phyloP scores from a whole-genome alignment of 2,797 vertebrate genomes.

The Synaphobranchus kaupii region DNA sequence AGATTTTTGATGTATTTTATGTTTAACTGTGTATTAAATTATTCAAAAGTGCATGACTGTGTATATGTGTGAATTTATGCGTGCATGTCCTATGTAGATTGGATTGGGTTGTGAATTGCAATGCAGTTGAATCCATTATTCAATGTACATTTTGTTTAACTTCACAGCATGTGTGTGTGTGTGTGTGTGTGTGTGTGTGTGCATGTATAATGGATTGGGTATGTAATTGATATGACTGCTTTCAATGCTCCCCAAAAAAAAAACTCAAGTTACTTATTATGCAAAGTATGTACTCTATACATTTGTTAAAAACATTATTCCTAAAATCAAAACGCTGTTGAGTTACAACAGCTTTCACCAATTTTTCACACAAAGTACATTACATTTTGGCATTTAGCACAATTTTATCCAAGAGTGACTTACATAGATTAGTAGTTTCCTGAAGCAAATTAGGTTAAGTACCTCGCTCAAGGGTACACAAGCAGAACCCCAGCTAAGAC shows the following conservation, averaged over 20 bases:
- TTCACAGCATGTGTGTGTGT: background rate
- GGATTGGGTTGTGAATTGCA: too few relatives aligned
- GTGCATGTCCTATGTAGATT: background rate
- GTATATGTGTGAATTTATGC: background rate
- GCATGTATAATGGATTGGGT: background rate
- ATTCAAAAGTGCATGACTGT: too few relatives aligned
- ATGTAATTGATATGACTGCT: background rate
- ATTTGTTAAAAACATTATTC: too few relatives aligned
- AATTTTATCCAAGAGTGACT: background rate
- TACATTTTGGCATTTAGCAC: background rate
- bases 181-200: background rate
- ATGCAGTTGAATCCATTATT: too few relatives aligned
- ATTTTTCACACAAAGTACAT: background rate
- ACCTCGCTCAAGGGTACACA: background rate
- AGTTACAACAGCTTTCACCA: too few relatives aligned
- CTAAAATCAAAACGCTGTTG: too few relatives aligned
- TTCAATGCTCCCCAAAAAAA: background rate
- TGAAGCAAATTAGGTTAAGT: background rate
- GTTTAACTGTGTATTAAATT: too few relatives aligned
- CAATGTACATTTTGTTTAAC: too few relatives aligned
- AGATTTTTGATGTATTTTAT: too few relatives aligned
- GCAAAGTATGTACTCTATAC: too few relatives aligned
- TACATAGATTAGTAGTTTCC: background rate
- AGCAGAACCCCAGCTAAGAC: background rate
- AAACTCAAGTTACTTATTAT: too few relatives aligned